These are phyloP conservation scores for Sebastes diaconus DNA, from an alignment of 2,797 vertebrate genomes.

Conservation along the genomic window DNA sequence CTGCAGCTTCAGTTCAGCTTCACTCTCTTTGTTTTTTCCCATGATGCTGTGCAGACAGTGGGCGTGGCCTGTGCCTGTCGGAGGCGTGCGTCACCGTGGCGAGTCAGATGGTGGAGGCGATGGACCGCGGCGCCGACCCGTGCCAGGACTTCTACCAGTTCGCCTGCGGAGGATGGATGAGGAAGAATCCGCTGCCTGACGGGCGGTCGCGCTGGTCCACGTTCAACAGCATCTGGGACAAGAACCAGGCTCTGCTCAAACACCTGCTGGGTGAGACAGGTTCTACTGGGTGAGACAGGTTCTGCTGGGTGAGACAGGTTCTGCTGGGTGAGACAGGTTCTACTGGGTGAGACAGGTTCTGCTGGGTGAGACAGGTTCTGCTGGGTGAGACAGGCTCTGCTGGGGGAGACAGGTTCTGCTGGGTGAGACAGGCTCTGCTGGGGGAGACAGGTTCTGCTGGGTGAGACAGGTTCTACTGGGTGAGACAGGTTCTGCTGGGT, in stretches of 20 bases:
- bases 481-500: too few relatives aligned
- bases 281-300: not conserved
- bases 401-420: too few relatives aligned
- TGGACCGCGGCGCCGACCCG: constrained; percentile 88
- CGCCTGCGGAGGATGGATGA: constrained; percentile 95
- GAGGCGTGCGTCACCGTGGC: constrained; percentile 93
- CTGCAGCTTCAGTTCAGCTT: not conserved
- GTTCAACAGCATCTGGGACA: constrained; percentile 98
- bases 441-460: too few relatives aligned
- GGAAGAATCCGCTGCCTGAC: constrained; percentile 92
- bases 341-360: too few relatives aligned
- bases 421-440: too few relatives aligned
- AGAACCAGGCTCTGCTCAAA: constrained; percentile 96
- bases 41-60: constrained; percentile 80
- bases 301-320: too few relatives aligned
- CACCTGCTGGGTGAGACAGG: constrained; percentile 89
- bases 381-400: too few relatives aligned
- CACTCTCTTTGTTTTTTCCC: not conserved
- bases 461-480: too few relatives aligned
- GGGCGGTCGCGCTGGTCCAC: constrained; percentile 96
- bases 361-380: too few relatives aligned
- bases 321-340: too few relatives aligned
- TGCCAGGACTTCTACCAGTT: constrained; percentile 98
- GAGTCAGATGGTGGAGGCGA: constrained; percentile 92
- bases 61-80: constrained; percentile 88